A percentile compares a stretch with the other conserved stretches of the same genome.
Conservation (phyloP, 2,797 vertebrate genomes). For the Lindbergichthys nudifrons region DNA sequence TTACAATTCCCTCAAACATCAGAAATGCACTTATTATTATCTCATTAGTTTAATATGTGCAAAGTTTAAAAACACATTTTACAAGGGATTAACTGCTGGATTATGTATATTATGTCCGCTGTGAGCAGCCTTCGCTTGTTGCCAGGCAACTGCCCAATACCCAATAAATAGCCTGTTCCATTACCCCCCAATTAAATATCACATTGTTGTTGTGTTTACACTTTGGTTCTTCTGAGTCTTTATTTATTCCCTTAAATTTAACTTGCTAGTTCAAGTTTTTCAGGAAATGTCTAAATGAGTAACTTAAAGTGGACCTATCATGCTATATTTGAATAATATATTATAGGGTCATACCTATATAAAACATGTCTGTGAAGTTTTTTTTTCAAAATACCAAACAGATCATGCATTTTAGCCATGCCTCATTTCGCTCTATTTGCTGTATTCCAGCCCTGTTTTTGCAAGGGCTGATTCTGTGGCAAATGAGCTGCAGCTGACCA, state of each 20-base stretch:
- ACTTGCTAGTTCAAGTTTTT: not conserved
- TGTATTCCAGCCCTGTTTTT: too few relatives aligned
- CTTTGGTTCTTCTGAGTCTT: not conserved
- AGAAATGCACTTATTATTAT: not conserved
- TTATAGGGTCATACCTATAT: too few relatives aligned
- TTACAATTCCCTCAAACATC: not conserved
- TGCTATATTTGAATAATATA: too few relatives aligned
- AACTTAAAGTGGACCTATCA: too few relatives aligned
- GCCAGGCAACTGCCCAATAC: conserved; percentile 1
- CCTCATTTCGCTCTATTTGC: too few relatives aligned
- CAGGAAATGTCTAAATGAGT: not conserved
- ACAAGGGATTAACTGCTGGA: not conserved
- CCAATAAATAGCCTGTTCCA: not conserved
- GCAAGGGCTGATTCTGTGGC: too few relatives aligned
- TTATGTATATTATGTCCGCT: not conserved
- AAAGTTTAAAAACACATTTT: not conserved
- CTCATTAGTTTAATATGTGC: not conserved
- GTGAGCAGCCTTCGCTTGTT: not conserved
- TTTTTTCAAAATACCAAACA: too few relatives aligned
- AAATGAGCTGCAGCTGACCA: too few relatives aligned
- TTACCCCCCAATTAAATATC: not conserved
- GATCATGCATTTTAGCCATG: too few relatives aligned
- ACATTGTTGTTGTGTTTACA: not conserved
- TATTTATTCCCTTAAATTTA: not conserved
- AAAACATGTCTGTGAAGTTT: too few relatives aligned